Percentiles rank a stretch among this genome's conserved stretches.
These are phyloP conservation scores for Gobio occitaniae DNA, from an alignment of 2,797 vertebrate genomes.

Conservation along the genomic window DNA sequence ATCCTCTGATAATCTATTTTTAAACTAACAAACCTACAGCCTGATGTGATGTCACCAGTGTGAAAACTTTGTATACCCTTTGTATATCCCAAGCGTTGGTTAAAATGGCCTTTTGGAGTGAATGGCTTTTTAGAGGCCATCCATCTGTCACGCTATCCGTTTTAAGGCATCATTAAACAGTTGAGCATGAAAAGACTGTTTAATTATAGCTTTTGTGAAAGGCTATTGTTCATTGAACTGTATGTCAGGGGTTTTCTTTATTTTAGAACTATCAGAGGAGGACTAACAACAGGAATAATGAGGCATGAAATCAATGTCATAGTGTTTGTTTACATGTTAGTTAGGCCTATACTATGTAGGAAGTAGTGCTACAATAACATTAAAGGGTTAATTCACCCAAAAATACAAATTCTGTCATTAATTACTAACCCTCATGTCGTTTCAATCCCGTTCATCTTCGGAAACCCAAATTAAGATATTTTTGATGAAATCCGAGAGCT, in stretches of 20 bases:
- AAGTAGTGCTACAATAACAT: not conserved
- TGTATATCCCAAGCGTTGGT: not conserved
- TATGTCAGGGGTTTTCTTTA: not conserved
- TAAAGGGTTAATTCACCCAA: too few species aligned
- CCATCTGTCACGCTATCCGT: not conserved
- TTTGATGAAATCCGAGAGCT: too few species aligned
- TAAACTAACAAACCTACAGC: not conserved
- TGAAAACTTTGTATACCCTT: not conserved
- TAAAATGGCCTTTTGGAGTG: not conserved
- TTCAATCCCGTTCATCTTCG: too few species aligned
- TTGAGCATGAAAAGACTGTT: not conserved
- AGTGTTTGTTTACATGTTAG: not conserved
- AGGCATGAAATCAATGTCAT: not conserved
- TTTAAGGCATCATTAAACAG: constrained; percentile 20
- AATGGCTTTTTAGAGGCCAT: not conserved
- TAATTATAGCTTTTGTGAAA: constrained; percentile 23
- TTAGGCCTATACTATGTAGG: not conserved
- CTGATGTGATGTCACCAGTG: constrained; percentile 3
- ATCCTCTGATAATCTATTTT: not conserved
- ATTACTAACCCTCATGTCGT: too few species aligned
- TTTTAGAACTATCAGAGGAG: not conserved
- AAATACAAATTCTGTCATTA: too few species aligned
- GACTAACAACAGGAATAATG: not conserved
- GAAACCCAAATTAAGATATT: too few species aligned
- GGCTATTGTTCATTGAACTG: not conserved